Base-by-base conservation (phyloP, 2,797 vertebrate genomes). In the Arctocebus calabarensis region DNA sequence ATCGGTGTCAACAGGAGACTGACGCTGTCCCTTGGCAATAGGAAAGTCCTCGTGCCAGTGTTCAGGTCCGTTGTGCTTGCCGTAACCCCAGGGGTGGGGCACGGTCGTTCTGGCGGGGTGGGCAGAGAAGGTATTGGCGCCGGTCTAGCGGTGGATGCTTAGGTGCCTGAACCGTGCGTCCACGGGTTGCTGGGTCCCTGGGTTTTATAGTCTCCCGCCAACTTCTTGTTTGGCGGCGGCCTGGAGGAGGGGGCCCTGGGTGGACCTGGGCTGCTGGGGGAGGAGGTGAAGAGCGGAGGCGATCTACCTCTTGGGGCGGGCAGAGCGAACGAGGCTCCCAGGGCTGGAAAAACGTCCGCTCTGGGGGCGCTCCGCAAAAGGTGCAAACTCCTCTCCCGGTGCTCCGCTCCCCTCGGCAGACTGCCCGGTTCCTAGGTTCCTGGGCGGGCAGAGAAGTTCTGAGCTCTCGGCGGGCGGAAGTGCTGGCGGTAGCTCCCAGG, bases 1-100 rank as follows among this genome's bases (percentile, higher is more conserved):
- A 34, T 97, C 87, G 13, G 99, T 99, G 91, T 98, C 98, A 75
- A 99, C 98, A 1, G 99, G 99, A 68, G 99, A 99, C 98, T 99
- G 99, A 23, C 99, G 99, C 71, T 98, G 97, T 96, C 99, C 99
- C 0, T 99, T 97, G 90, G 99, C 99, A 25, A 99, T 94, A 20
- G 99, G 99, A 97, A 99, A 99, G 62, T 95, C 98, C 2, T 98
- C 86, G 8, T 96, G 96, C 99, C 99, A 99, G 96, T 98, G 98
- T 12, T 98, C 94, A 0, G 99, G 99, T 98, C 99, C 98, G 92
- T 98, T 98, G 66, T 96, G 87, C 90, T 95, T 85, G 97, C 45
- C 93, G 97, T 98, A 98, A 0, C 98, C 98, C 98, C 98, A 98
- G 97, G 98, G 98, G 84, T 98, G 98, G 97, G 98, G 97, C 98